Evolutionary conservation across 2,797 vertebrate species (phyloP), one percentile per base, ranked within the genome.

Genomic region (Cyprinodon diabolis): DNA sequence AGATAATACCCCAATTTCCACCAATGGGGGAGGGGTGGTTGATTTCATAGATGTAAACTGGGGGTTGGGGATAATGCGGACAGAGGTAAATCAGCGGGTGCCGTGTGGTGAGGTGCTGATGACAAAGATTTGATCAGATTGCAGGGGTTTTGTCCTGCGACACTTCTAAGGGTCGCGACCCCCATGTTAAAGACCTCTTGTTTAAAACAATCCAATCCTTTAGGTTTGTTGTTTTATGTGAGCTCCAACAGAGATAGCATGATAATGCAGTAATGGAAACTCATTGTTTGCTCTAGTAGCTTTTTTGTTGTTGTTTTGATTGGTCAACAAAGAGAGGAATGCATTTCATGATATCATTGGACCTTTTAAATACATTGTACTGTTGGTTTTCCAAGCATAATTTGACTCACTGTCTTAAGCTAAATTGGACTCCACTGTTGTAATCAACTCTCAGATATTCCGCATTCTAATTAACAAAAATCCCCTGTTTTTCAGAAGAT

Each of bases 331-430:
- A 49, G 13, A 15, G 48, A 49, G 10, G 13, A 49, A 49, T 15
- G 12, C 17, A 21, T 62, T 63, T 37, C 60, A 45, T 63, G 37
- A 63, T 43, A 65, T 45, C 62, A 65, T 40, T 3, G 6, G 62
- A 65, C 40, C 40, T 65, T 14, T 65, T 43, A 65, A 65, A 65
- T 23, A 21, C 12, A 45, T 65, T 65, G 37, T 40, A 63, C 60
- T 52, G 17, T 21, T 21, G 51, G 51, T 52, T 52, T 51, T 6
- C 5, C 19, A 7, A 21, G 19, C 8, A 21, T 52, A 52, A 21
- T 52, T 19, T 43, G 60, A 62, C 60, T 12, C 17, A 2, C 58
- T 63, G 60, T 6, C 60, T 63, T 19, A 4, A 63, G 19, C 37
- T 63, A n/a, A 43, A 40, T 30, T n/a, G 60, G 37, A 43, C 37